A percentile compares a stretch with the other conserved stretches of the same genome.
These are phyloP conservation scores for Squalus acanthias DNA, from an alignment of 2,797 vertebrate genomes.

Conservation along the genomic window DNA sequence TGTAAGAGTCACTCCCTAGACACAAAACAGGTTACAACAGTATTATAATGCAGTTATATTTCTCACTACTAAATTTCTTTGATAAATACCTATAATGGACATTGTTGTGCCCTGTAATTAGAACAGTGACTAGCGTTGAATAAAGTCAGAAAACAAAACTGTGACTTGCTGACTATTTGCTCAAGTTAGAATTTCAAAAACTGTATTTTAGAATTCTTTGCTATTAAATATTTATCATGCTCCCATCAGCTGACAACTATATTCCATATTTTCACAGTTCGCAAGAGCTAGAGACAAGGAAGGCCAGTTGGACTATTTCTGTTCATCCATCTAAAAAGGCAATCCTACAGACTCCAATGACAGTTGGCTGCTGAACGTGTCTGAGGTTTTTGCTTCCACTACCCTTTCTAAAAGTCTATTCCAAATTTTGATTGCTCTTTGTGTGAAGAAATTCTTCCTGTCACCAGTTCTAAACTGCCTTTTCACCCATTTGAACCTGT, in stretches of 20 bases:
- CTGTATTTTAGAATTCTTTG: too few relatives aligned
- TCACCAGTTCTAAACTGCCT: not conserved
- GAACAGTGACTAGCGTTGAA: not conserved
- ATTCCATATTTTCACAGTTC: not conserved
- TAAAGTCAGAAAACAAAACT: not conserved
- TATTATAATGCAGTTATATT: not conserved
- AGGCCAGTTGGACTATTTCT: not conserved
- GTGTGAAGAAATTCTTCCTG: not conserved
- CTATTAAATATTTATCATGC: too few relatives aligned
- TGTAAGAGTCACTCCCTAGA: conserved; percentile 65
- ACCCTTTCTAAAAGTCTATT: not conserved
- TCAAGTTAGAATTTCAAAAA: not conserved
- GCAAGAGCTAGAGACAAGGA: not conserved
- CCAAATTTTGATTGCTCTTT: not conserved
- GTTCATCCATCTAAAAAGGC: not conserved
- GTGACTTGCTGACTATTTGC: not conserved
- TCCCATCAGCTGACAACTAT: not conserved
- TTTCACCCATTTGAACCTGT: not conserved
- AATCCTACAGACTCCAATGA: not conserved
- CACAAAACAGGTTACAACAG: not conserved
- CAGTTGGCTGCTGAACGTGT: not conserved
- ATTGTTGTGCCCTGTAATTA: not conserved
- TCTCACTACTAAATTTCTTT: not conserved
- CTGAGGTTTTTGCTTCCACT: not conserved
- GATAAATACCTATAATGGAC: not conserved